Conservation (phyloP, 2,888 invertebrate genomes). For the Phaedon cochleariae region DNA sequence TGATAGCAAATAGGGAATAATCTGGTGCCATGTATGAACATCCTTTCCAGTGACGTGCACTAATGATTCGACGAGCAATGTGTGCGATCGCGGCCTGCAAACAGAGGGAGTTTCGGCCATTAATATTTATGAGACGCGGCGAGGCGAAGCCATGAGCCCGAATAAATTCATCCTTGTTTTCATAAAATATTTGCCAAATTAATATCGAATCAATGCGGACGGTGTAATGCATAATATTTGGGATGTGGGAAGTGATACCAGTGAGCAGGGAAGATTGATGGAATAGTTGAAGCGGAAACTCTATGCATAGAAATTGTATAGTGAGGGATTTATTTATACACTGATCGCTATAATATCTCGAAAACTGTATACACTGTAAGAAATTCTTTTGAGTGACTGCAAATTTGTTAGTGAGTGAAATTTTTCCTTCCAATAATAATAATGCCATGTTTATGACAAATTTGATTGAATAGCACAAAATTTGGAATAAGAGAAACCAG, state of each 20-base stretch:
- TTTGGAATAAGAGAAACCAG: too few species aligned
- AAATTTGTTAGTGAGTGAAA: too few species aligned
- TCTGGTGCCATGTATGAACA: too few species aligned
- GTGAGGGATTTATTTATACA: background rate
- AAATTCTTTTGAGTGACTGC: too few species aligned
- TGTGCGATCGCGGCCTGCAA: conserved; percentile 27
- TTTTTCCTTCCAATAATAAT: too few species aligned
- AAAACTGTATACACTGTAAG: too few species aligned
- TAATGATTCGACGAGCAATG: conserved; percentile 5
- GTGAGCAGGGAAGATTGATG: conserved; percentile 23
- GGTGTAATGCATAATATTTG: conserved; percentile 54
- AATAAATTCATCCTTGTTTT: conserved; percentile 59
- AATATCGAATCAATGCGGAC: conserved; percentile 56
- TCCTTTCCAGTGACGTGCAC: conserved; percentile 20
- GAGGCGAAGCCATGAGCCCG: conserved; percentile 53
- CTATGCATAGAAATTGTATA: background rate
- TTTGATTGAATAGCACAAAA: too few species aligned
- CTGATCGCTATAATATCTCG: background rate
- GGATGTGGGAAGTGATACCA: conserved; percentile 47
- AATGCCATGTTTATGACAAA: too few species aligned
- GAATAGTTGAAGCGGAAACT: background rate
- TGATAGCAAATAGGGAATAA: too few species aligned
- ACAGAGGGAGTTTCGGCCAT: conserved; percentile 53
- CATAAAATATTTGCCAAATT: conserved; percentile 59
- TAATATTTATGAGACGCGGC: conserved; percentile 56